Evolutionary conservation across 1,140 invertebrate species (phyloP), one percentile per base, ranked within the genome.

Genomic region (Phymorhynchus buccinoides): DNA sequence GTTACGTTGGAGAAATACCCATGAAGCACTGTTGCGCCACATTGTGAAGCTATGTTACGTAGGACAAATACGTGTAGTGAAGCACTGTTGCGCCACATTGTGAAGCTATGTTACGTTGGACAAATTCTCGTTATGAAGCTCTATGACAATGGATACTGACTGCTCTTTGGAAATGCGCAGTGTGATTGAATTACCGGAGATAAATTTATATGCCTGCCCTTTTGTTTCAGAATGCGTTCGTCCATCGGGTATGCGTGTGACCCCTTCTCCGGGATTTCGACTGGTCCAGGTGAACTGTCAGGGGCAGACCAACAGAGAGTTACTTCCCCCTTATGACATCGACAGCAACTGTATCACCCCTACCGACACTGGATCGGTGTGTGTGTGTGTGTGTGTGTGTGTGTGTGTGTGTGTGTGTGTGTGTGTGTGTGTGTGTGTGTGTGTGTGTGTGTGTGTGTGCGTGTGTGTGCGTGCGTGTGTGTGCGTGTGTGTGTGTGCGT

Each of bases 251-350:
- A 78, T 78, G n/a, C 75, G 41, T 3, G 39, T 78, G 16, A 78
- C 39, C 14, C 75, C 75, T 6, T 44, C 37, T 3, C 37, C 35
- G 6, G 75, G 75, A 22, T 78, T 78, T 27, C 37, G 75, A n/a
- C 14, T 78, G 7, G 39, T 78, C 22, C 75, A 78, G 30, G 41
- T 78, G 39, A 78, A 78, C 75, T 78, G 75, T 39, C 14, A 78
- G 30, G 75, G 75, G 75, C 9, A 78, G 75, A 78, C 41, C 75
- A 78, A 78, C 75, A 78, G 27, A 27, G 75, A 78, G 41, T 78
- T 78, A 42, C 75, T 78, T 42, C 39, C 75, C 75, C 41, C 75
- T 39, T 78, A 78, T 27, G 41, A 78, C 75, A n/a, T 44, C 41
- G 75, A 78, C 75, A 22, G 37, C 37, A 41, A 42, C 39, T 78